phyloP scores from a whole-genome alignment of 2,888 invertebrate species.

The Polyploca ridens region DNA sequence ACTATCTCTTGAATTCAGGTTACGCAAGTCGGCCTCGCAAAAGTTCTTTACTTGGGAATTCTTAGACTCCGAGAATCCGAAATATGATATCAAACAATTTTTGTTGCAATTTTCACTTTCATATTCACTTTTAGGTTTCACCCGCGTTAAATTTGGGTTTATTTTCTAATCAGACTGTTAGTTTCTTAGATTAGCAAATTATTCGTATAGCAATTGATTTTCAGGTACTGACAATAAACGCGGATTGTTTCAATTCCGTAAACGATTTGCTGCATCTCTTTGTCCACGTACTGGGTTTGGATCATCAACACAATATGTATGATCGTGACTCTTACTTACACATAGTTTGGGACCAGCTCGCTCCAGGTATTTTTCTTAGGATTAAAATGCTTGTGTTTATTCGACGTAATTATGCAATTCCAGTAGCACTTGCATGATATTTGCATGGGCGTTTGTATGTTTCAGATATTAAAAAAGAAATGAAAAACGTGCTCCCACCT shows the following conservation, averaged over 20 bases:
- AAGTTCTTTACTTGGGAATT: too few relatives aligned
- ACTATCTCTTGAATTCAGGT: too few relatives aligned
- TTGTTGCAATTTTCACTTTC: too few relatives aligned
- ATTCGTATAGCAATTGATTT: not conserved
- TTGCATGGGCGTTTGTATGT: not conserved
- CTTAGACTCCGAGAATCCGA: too few relatives aligned
- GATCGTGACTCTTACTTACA: conserved; percentile 70
- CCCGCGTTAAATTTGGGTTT: too few relatives aligned
- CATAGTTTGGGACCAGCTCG: conserved; percentile 66
- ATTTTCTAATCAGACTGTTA: not conserved
- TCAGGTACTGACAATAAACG: conserved; percentile 58
- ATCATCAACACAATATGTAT: conserved; percentile 78
- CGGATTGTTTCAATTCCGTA: conserved; percentile 75
- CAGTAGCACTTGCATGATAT: too few relatives aligned
- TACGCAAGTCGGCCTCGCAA: too few relatives aligned
- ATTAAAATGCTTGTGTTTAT: not conserved
- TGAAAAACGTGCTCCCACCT: conserved; percentile 57
- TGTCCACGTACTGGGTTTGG: conserved; percentile 70
- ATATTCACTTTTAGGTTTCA: too few relatives aligned
- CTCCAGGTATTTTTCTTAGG: conserved; percentile 50
- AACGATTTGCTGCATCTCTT: conserved; percentile 74
- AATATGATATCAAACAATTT: too few relatives aligned
- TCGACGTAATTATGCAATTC: not conserved
- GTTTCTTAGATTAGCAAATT: not conserved
- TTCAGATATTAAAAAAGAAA: conserved; percentile 59